Evolutionary conservation across 2,888 invertebrate species (phyloP), one percentile per base, ranked within the genome.

Genomic region (Ethmia dodecea): DNA sequence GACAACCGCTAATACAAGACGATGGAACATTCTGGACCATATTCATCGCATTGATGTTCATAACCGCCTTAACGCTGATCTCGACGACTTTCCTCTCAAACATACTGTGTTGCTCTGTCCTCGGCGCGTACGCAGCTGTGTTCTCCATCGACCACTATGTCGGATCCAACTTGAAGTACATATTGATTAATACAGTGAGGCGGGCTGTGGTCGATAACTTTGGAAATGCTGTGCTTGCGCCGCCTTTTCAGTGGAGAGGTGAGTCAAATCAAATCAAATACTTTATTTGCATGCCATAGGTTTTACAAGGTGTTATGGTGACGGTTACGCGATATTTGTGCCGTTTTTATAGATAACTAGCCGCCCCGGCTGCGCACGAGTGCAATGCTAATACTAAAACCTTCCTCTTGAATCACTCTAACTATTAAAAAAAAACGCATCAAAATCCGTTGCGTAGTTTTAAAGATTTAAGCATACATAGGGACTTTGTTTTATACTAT

Each of bases 161-260:
- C 40, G 91, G 90, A 13, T 88, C 91, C 16, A 89, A 88, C 68
- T 67, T 94, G 47, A 90, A 90, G 50, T 93, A 90, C 57, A 90
- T 93, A 20, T 49, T 93, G 1, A 77, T 93, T 12, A 93, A 93
- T 54, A 79, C 88, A 0, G 60, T 92, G n/a, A 75, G 92, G 43
- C 86, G 93, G 43, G 88, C 89, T 0, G 86, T 88, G 0, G 87
- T 91, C 6, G 56, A 76, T 0, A 71, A 83, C n/a, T 93, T 91
- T 49, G 79, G 87, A 30, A 58, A 66, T 11, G 92, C 90, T 13
- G 70, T 89, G 13, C 61, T 91, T 30, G 72, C 87, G 45, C 89
- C 90, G 12, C 91, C 92, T 0, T 89, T 84, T 59, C 88, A 90
- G 58, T 66, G 67, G 50, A 77, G 69, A 69, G 92, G 92, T 92